Percentiles rank a stretch among this genome's conserved stretches.
Conservation (phyloP, 2,113 vertebrate species). For the Arizona elegans region DNA sequence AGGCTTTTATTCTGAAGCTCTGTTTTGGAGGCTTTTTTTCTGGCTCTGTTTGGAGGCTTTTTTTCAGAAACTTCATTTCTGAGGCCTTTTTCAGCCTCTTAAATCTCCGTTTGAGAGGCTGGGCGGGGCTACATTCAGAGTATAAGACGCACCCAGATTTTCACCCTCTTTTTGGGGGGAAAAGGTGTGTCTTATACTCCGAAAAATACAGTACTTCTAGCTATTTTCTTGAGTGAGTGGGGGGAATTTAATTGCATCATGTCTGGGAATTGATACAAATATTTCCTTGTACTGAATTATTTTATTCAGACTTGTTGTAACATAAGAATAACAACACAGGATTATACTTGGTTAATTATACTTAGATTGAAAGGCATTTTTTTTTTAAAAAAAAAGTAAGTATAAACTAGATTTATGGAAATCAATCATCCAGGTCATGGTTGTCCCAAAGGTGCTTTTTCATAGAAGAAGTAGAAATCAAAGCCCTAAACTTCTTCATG, state of each 20-base stretch:
- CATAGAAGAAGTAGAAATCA: not conserved
- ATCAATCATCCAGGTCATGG: not conserved
- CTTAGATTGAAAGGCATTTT: not conserved
- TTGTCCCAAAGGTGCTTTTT: not conserved
- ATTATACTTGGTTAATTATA: not conserved
- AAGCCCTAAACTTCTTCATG: not conserved
- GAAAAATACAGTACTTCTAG: not conserved
- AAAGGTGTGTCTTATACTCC: too few species aligned
- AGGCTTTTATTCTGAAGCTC: too few species aligned
- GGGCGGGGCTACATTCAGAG: too few species aligned
- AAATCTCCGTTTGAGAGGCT: too few species aligned
- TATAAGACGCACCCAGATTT: too few species aligned
- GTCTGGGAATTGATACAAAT: not conserved
- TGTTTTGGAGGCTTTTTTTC: too few species aligned
- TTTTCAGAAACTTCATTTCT: too few species aligned
- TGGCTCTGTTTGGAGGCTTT: too few species aligned
- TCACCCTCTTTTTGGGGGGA: too few species aligned
- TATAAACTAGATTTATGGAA: not conserved
- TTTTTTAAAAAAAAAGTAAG: not conserved
- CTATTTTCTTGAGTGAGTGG: not conserved
- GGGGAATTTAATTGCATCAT: not conserved
- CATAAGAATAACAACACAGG: not conserved
- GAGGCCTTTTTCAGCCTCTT: too few species aligned
- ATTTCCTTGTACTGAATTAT: not conserved
- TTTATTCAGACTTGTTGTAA: not conserved